A percentile compares a stretch with the other conserved stretches of the same genome.
These are phyloP conservation scores for Halichoerus grypus DNA, from an alignment of 2,113 vertebrate species.

Conservation along the genomic window DNA sequence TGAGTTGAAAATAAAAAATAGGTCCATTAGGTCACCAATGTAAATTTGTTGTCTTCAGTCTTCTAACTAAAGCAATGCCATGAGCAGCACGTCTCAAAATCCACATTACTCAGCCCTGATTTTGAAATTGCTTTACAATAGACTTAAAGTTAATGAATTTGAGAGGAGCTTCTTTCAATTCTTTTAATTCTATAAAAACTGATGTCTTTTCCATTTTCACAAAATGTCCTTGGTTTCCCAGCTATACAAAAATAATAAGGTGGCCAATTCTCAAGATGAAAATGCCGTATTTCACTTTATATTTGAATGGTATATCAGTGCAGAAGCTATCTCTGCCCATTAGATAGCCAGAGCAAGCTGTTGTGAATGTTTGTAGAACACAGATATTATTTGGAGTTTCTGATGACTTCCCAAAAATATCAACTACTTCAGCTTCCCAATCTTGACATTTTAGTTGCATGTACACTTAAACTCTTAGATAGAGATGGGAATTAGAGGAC, in stretches of 20 bases:
- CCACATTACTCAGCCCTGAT: neutral
- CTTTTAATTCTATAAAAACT: neutral
- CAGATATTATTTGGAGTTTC: neutral
- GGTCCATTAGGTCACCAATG: neutral
- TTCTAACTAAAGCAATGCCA: neutral
- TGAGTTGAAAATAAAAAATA: constrained; percentile 18
- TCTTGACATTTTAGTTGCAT: neutral
- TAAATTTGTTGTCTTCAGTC: neutral
- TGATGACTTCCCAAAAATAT: neutral
- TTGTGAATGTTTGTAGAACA: neutral
- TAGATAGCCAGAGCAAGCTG: neutral
- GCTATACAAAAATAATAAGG: constrained; percentile 3
- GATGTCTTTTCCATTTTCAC: neutral
- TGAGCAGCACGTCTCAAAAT: neutral
- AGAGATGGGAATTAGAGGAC: neutral
- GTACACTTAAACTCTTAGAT: constrained; percentile 3
- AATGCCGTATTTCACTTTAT: neutral
- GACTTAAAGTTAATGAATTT: neutral
- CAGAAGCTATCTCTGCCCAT: neutral
- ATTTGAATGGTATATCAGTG: neutral
- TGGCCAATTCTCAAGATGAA: neutral
- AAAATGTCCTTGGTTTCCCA: constrained; percentile 32
- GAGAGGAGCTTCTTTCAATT: neutral
- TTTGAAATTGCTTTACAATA: constrained; percentile 16
- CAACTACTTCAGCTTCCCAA: neutral